Evolutionary conservation across 2,113 vertebrate species (phyloP), one percentile per base, ranked within the genome.

Genomic region (Toxotes jaculatrix): DNA sequence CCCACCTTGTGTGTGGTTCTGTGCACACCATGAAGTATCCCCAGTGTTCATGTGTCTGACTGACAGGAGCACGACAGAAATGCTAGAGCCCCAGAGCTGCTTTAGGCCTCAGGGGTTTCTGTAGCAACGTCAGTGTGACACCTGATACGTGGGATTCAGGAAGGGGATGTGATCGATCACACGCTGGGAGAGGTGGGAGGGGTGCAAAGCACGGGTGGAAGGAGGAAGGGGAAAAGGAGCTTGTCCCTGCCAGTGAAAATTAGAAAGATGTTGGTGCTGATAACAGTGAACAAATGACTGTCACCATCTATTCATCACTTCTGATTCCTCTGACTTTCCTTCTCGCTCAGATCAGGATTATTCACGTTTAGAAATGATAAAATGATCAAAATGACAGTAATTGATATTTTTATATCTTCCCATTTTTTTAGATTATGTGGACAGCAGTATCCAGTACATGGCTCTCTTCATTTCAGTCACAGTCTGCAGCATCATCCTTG

Each of bases 391-490:
- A 42, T 19, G 7, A 61, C 7, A 3, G 9, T 19, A 38, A 74
- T n/a, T 27, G 38, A 57, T 9, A 45, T 45, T 36, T 36, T 47
- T 16, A 31, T 1, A 10, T 78, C 1, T 65, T 61, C 32, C 2
- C 0, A 11, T 59, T 74, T 67, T 76, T 79, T 45, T 84, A 99
- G 98, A 96, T 87, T 97, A 97, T 80, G 91, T 95, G 73, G 96
- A 97, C 80, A 96, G 95, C 92, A 95, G 94, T 56, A 92, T 96
- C 82, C 97, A 98, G 88, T 95, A 97, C 85, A 96, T 96, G 89
- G 97, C 96, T 71, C 94, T 99, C 77, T 95, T 97, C 65, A 96
- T 98, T 82, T 97, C 97, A 0, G 91, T 97, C 83, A 95, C 95
- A 16, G 94, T 98, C 79, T 98, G 96, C 91, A 96, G 95, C 67